Evolutionary conservation across 1,140 invertebrate species (phyloP), one percentile per base, ranked within the genome.

Genomic region (Fragariocoptes setiger): DNA sequence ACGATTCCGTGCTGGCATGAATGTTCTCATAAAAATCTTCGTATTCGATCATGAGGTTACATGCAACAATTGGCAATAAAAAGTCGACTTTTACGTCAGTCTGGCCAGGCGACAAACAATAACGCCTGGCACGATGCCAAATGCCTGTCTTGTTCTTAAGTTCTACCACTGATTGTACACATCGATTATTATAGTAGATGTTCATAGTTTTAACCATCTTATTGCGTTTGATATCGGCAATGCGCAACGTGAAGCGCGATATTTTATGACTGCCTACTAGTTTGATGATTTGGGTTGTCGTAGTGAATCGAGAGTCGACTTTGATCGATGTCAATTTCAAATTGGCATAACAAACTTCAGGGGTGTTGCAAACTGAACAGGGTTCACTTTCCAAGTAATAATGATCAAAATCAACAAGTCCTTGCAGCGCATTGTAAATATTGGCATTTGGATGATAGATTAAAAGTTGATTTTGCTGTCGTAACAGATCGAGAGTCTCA

Each of bases 21-120:
- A 67, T 68, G 56, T 72, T 85, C 53, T 97, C 88, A 53, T 88
- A 92, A 56, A 97, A 94, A 52, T 94, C 85, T 0, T 78, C 74
- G 59, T 92, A 95, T 55, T 97, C 86, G 53, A 97, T 78, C 80
- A 94, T 94, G n/a, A 97, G 60, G 59, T 94, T 94, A 52, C 85
- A 94, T 0, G 86, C 86, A 1, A 88, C 76, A 36, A 95, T 92
- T 0, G 88, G 86, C 19, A 95, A 60, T 0, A 82, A 78, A 52
- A 97, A 85, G 55, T 88, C 80, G 40, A 92, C 77, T 59, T 92
- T 86, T 0, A 88, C 71, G 57, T 95, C 86, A 0, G 80, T 82
- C 56, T 94, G 86, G 0, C 76, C 79, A 4, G 79, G 73, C 38
- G 76, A 70, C 13, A 95, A 57, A 4, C 67, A 71, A 0, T 90